Base-by-base conservation (phyloP, 2,113 vertebrate species). In the Hemiprocne comata region DNA sequence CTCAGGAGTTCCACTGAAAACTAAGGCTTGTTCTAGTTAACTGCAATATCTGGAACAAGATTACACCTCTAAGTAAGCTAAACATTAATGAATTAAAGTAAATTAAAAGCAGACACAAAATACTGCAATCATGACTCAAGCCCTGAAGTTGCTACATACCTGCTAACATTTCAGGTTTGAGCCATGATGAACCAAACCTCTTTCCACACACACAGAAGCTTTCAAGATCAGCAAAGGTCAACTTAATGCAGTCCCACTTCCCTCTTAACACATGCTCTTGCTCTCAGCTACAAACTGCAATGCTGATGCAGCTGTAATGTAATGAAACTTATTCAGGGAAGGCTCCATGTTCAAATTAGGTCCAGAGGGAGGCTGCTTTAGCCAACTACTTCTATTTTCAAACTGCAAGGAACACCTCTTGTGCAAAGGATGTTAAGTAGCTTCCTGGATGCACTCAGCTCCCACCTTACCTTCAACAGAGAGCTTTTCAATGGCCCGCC, bases 401-500 rank as follows among this genome's bases (percentile, higher is more conserved):
- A 71, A 60, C 42, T 25, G 26, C 79, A 57, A 28, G 85, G 65
- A 62, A 48, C 66, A 38, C 7, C 33, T 77, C 80, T n/a, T n/a
- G 44, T 0, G 0, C 90, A 67, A 66, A 77, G 38, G 54, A 36
- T 15, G n/a, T 4, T 3, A 11, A 29, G 15, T 1, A 17, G 25
- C 6, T 62, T 34, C 73, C 53, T 81, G 7, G 1, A 6, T 5
- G 77, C 54, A 54, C 40, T 21, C 40, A 25, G 24, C 3, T 89
- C 53, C 62, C 64, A 51, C 29, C 66, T 71, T 98, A 99, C 99
- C 99, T 98, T 99, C 98, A 28, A 99, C 97, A 7, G 99, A 99
- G 61, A 99, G 99, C 69, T 97, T 98, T 97, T 99, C 99, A 5
- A 99, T 97, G 18, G 98, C 99, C 4, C 99, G 98, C 29, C 99